phyloP scores from a whole-genome alignment of 2,113 vertebrate genomes.

The Sylvietta virens region DNA sequence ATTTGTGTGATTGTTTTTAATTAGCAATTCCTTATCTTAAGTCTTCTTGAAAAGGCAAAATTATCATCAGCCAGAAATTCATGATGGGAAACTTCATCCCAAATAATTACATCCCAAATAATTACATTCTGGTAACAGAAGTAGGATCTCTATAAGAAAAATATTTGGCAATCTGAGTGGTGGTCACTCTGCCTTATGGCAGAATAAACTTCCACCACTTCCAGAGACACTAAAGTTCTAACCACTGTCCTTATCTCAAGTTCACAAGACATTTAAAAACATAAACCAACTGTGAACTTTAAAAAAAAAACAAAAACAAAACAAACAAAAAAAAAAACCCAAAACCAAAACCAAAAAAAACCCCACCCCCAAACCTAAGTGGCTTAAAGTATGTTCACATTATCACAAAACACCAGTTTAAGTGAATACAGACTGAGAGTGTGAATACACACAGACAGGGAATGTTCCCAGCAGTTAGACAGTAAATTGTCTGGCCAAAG shows the following conservation, averaged over 20 bases:
- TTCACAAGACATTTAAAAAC: background rate
- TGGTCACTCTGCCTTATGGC: background rate
- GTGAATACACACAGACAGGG: background rate
- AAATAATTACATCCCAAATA: background rate
- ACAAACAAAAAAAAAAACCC: background rate
- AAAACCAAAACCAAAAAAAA: too few relatives aligned
- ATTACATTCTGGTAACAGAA: background rate
- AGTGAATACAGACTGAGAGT: background rate
- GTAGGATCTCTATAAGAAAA: background rate
- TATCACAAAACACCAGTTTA: background rate
- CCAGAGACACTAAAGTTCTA: background rate
- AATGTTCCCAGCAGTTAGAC: background rate
- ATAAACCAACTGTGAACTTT: background rate
- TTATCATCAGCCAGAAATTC: background rate
- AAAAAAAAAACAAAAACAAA: background rate
- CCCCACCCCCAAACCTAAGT: too few relatives aligned
- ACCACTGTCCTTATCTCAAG: background rate
- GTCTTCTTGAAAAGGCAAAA: background rate
- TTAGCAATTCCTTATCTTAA: background rate
- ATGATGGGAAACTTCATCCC: background rate
- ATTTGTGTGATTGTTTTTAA: background rate
- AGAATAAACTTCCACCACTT: background rate
- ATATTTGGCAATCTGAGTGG: background rate
- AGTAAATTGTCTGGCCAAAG: background rate
- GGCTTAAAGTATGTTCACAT: background rate